Evolutionary conservation across 2,113 vertebrate species (phyloP).

Genomic region (Periophthalmus modestus): DNA sequence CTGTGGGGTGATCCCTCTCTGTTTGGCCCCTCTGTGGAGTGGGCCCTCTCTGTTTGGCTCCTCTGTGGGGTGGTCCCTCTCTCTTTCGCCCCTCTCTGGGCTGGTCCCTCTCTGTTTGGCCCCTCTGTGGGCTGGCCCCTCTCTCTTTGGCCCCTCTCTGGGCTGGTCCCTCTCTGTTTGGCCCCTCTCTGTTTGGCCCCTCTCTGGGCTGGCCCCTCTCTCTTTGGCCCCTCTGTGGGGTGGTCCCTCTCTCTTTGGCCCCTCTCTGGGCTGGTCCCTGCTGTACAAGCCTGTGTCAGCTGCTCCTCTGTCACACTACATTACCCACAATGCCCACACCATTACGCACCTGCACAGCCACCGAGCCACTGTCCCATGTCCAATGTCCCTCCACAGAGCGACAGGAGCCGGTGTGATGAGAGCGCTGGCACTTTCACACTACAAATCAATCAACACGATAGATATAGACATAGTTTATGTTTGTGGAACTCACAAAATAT

Average conservation of each 20-base stretch:
- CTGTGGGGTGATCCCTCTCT: too few species aligned
- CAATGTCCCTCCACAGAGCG: neutral
- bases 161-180: too few species aligned
- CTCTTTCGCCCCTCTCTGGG: too few species aligned
- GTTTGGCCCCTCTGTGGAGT: too few species aligned
- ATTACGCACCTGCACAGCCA: slow-evolving; percentile 20
- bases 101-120: too few species aligned
- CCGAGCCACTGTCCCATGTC: slow-evolving; percentile 7
- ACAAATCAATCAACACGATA: neutral
- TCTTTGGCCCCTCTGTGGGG: slow-evolving; percentile 12
- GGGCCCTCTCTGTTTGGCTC: too few species aligned
- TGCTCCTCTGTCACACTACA: slow-evolving; percentile 59
- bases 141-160: too few species aligned
- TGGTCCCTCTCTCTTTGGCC: slow-evolving; percentile 6
- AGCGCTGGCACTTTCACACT: neutral
- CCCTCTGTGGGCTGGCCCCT: too few species aligned
- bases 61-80: too few species aligned
- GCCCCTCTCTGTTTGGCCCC: slow-evolving; percentile 35
- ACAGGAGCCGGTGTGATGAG: neutral
- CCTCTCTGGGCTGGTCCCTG: slow-evolving; percentile 26
- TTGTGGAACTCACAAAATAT: neutral
- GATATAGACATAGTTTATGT: neutral
- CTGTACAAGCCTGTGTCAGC: slow-evolving; percentile 49
- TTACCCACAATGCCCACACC: slow-evolving; percentile 48
- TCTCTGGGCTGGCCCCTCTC: slow-evolving; percentile 27